A percentile compares a stretch with the other conserved stretches of the same genome.
phyloP scores from a whole-genome alignment of 2,113 vertebrate genomes.

The Tupaia tana region DNA sequence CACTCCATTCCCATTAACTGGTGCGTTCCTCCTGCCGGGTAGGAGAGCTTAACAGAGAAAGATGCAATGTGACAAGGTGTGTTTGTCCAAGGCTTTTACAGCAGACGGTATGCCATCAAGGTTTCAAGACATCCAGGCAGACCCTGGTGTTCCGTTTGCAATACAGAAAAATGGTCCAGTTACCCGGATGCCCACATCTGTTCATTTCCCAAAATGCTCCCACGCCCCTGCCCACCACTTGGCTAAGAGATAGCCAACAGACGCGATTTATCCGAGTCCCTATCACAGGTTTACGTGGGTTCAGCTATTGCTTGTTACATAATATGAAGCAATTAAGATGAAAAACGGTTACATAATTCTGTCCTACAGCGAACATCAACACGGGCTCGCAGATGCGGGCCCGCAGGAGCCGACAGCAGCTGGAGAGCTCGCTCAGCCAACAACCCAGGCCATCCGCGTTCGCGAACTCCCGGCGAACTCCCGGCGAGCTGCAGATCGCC shows the following conservation, averaged over 20 bases:
- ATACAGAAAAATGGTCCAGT: background rate
- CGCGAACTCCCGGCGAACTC: background rate
- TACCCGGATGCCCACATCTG: background rate
- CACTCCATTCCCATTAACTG: background rate
- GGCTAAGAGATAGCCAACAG: background rate
- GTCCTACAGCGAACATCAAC: background rate
- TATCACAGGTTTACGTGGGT: slow-evolving; percentile 7
- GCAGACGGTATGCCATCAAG: background rate
- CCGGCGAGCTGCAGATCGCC: background rate
- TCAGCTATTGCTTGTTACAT: slow-evolving; percentile 62
- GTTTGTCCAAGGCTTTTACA: background rate
- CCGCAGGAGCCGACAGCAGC: background rate
- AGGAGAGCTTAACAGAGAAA: background rate
- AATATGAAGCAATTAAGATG: slow-evolving; percentile 64
- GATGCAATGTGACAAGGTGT: background rate
- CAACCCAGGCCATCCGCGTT: background rate
- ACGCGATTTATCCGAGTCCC: background rate
- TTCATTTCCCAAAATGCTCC: background rate
- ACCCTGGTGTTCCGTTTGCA: background rate
- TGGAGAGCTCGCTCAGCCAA: too few relatives aligned
- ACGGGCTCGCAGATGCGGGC: background rate
- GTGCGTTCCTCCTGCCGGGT: background rate
- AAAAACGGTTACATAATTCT: slow-evolving; percentile 63
- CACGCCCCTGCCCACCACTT: slow-evolving; percentile 13
- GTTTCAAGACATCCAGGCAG: background rate